A percentile compares a stretch with the other conserved stretches of the same genome.
Conservation (phyloP, 1,140 invertebrate species). For the Pachyrhynchus sulphureomaculatus region DNA sequence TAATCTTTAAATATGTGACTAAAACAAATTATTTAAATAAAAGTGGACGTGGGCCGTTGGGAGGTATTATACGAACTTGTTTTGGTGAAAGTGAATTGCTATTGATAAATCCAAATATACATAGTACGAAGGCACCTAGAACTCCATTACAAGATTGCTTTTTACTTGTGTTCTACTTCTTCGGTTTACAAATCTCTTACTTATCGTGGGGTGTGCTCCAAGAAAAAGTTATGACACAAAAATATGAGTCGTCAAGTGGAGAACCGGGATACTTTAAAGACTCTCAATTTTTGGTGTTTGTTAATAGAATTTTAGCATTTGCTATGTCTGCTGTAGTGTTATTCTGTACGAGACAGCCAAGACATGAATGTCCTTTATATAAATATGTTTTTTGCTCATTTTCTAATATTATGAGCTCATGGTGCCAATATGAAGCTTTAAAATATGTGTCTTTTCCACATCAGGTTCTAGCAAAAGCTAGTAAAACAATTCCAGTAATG, state of each 20-base stretch:
- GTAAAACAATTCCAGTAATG: slow-evolving; percentile 97
- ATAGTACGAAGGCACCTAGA: slow-evolving; percentile 40
- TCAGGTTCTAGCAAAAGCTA: slow-evolving; percentile 93
- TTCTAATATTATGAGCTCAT: slow-evolving; percentile 97
- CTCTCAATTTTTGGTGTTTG: slow-evolving; percentile 94
- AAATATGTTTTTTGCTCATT: slow-evolving; percentile 96
- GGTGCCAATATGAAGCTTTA: slow-evolving; percentile 99
- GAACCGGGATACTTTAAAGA: slow-evolving; percentile 77
- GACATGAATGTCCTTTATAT: slow-evolving; percentile 85
- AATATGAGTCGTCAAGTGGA: slow-evolving; percentile 65
- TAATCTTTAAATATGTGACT: slow-evolving; percentile 82
- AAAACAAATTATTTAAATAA: slow-evolving; percentile 80
- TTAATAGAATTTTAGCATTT: slow-evolving; percentile 88
- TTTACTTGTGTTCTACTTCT: slow-evolving; percentile 76
- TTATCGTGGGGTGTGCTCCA: slow-evolving; percentile 93
- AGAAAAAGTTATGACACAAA: slow-evolving; percentile 88
- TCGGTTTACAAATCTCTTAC: slow-evolving; percentile 87
- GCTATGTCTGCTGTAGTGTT: slow-evolving; percentile 63
- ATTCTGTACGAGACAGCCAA: slow-evolving; percentile 63
- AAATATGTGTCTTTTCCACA: slow-evolving; percentile 98
- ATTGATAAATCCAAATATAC: slow-evolving; percentile 40
- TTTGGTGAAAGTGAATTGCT: slow-evolving; percentile 58
- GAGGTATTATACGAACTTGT: slow-evolving; percentile 61
- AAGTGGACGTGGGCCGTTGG: slow-evolving; percentile 65
- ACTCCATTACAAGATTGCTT: slow-evolving; percentile 59